Base-by-base conservation (phyloP, 2,888 invertebrate genomes). In the Zele albiditarsus region DNA sequence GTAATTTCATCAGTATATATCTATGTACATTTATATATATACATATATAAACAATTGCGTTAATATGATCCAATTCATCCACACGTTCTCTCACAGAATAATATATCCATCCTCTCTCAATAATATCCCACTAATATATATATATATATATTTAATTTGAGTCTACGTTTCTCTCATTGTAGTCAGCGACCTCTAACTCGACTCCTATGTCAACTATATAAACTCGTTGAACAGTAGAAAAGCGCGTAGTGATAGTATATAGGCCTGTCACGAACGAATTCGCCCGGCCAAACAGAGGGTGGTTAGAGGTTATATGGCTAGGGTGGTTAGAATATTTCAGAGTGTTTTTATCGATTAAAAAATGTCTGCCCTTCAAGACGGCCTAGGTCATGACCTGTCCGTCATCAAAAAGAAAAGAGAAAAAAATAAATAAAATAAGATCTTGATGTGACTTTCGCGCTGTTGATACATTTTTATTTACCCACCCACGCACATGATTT, bases 311-410 rank as follows among this genome's bases (percentile, higher is more conserved):
- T 57, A 46, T 46, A 68, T 58, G 70, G 77, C n/a, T n/a, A 80
- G 71, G 81, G 80, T 80, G 77, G 82, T 82, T 82, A 80, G 80
- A 79, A 78, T 80, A 78, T 58, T 46, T 68, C 77, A 81, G 83
- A 84, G 84, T 80, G 83, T 86, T 53, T 46, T 53, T 89, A 89
- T 89, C 88, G 89, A 89, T 89, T 89, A 87, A 89, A 89, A 89
- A 88, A 88, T 88, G 89, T 88, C 89, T 89, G 89, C 89, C 89
- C 89, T 89, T 89, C 89, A 89, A 89, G 88, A 87, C 87, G 86
- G 87, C 88, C 88, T 89, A 89, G 89, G 89, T 89, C 89, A 88
- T 84, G 88, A 88, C 87, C 88, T 83, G 86, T 87, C 81, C 85
- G 84, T 87, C 86, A 87, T 85, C 81, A 82, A 78, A 79, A 80